phyloP scores from a whole-genome alignment of 1,140 invertebrate species.

The Acromyrmex heyeri region DNA sequence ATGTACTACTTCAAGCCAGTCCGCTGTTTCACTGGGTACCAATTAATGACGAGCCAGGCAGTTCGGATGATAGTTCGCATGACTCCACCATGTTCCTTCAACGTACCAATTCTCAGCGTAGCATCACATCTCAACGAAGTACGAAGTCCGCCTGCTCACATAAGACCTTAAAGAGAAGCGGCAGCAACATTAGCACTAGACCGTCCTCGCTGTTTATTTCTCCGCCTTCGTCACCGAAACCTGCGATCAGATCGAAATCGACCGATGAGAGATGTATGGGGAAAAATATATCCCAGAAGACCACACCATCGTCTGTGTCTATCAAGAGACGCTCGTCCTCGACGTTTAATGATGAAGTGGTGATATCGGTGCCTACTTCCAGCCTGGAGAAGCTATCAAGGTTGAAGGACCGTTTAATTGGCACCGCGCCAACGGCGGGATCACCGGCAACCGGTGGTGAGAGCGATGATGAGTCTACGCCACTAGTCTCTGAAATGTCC shows the following conservation, averaged over 20 bases:
- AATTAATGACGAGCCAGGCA: conserved; percentile 78
- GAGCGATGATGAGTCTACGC: conserved; percentile 89
- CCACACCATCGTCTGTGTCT: conserved; percentile 22
- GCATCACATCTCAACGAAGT: conserved; percentile 83
- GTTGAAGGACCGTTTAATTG: conserved; percentile 84
- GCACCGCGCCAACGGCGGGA: conserved; percentile 77
- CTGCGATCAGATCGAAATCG: conserved; percentile 79
- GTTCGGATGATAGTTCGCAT: conserved; percentile 79
- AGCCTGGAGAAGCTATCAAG: conserved; percentile 83
- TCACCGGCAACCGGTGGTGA: conserved; percentile 78
- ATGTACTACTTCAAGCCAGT: conserved; percentile 87
- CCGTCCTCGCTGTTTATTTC: conserved; percentile 79
- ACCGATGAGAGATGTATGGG: conserved; percentile 78
- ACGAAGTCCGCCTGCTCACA: conserved; percentile 76
- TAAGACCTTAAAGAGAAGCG: conserved; percentile 39
- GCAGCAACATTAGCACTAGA: conserved; percentile 57
- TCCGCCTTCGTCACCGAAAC: conserved; percentile 79
- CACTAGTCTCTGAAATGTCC: conserved; percentile 87
- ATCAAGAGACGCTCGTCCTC: conserved; percentile 46
- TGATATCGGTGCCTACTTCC: conserved; percentile 68
- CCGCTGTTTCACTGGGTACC: conserved; percentile 87
- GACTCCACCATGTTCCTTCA: conserved; percentile 82
- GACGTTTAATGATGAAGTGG: conserved; percentile 71
- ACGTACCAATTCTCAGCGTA: conserved; percentile 84
- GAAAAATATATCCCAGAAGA: conserved; percentile 65